Base-by-base conservation (phyloP, 2,888 invertebrate genomes). In the Diachrysia chrysitis region DNA sequence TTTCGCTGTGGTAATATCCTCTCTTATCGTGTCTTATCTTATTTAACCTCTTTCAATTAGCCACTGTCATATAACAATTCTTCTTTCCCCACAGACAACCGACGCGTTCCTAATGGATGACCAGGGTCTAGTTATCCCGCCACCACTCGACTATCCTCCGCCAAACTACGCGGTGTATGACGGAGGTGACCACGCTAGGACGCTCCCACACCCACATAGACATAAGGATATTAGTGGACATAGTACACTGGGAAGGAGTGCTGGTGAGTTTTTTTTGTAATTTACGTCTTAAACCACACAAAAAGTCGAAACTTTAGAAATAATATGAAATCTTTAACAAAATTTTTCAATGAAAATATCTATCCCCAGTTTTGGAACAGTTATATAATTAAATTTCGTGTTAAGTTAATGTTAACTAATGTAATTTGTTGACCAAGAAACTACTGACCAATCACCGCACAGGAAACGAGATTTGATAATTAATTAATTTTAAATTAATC, bases 121-220 rank as follows among this genome's bases (percentile, higher is more conserved):
- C 4, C 96, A 96, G 48, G 96, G 92, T 0, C 82, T 95, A 10
- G 91, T 93, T 14, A 91, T 95, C 58, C 95, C 95, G 2, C 98
- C 98, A 6, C 97, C 98, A 0, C 95, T 97, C 29, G 94, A 97
- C 87, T 97, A 97, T 86, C 97, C 96, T 46, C 96, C 96, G 53
- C 96, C 96, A 0, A 93, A 95, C 87, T 95, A 95, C 70, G 93
- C 92, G 0, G 92, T 93, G 5, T 95, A 95, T 77, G 95, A 95
- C 53, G 94, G 94, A 0, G 95, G 94, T 0, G 95, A 93, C 70
- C 95, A 94, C 70, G 93, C 95, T 0, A 80, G 94, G 48, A 94
- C 95, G 53, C 86, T 96, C 87, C 96, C 96, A 37, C 96, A 96
- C 81, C 96, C 96, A 19, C 95, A 96, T 85, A 93, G 96, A 82